phyloP scores from a whole-genome alignment of 2,888 invertebrate species.

The Eristalinus aeneus region DNA sequence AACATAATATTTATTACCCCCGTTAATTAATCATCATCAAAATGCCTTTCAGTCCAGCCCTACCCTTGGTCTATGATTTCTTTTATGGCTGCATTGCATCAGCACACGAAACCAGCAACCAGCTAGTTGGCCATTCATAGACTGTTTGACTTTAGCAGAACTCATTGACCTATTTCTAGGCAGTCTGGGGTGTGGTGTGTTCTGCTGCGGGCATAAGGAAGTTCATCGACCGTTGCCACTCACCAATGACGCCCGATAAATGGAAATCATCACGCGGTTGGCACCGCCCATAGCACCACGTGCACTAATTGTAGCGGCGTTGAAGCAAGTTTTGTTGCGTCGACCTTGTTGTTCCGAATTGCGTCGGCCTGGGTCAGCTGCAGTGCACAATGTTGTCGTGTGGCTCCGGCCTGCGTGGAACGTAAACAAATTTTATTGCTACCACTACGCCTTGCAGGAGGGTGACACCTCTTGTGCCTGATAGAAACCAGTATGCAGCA shows the following conservation, averaged over 20 bases:
- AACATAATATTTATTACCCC: no score
- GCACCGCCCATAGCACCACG: not conserved
- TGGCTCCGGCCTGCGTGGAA: not conserved
- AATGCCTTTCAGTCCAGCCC: not conserved
- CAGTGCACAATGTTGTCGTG: not conserved
- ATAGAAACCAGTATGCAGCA: constrained; percentile 9
- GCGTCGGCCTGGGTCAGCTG: not conserved
- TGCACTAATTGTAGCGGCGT: not conserved
- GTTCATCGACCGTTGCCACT: not conserved
- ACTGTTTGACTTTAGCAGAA: not conserved
- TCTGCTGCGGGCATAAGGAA: not conserved
- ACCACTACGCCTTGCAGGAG: not conserved
- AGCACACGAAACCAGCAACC: not conserved
- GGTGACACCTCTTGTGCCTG: not conserved
- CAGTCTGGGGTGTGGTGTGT: not conserved
- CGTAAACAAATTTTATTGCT: not conserved
- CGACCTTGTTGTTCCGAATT: not conserved
- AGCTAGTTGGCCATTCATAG: not conserved
- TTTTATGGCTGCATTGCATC: not conserved
- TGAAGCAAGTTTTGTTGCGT: not conserved
- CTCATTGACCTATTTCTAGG: constrained; percentile 8
- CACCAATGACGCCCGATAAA: not conserved
- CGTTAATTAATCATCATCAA: not conserved
- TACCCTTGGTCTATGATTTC: not conserved
- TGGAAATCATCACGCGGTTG: not conserved